Evolutionary conservation across 2,888 invertebrate species (phyloP), one percentile per base, ranked within the genome.

Genomic region (Drosophila anomalata): DNA sequence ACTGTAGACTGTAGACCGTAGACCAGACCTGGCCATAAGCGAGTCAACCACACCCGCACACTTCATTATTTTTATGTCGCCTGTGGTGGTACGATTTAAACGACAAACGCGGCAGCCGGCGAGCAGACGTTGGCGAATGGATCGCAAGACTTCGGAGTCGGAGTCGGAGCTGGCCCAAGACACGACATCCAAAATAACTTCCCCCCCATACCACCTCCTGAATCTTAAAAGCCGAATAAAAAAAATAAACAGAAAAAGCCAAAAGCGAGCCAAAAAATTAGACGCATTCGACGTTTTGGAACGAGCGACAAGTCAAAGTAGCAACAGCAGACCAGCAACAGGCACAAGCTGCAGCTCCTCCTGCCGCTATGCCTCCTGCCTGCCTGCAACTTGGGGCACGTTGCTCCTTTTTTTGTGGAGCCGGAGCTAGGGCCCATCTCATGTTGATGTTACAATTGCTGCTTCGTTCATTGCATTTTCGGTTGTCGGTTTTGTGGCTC

Each of bases 31-130:
- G 66, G 52, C 62, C 80, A 76, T 65, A 53, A 72, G 57, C 72
- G 57, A 65, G 72, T 58, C 71, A 91, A 91, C 91, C 91, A 91
- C 91, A 91, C 91, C 91, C 91, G 91, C 91, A 90, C 91, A 91
- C 91, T 91, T 90, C 91, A 91, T 91, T 91, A 91, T 90, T 91
- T 91, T 91, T 89, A 90, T 91, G 91, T 91, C 89, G 91, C 90
- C 90, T 90, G 90, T 89, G 89, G 90, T 89, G 89, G 89, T 88
- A 88, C 83, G 82, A 89, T 86, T 88, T 87, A 77, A 86, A 78
- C 84, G 87, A 87, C 88, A 87, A 65, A 74, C 80, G 57, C 68
- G 75, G 67, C 75, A 60, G 73, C 72, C 68, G 63, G 68, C 61
- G 46, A 59, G 54, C 67, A 67, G 65, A 77, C 77, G 57, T 39